These are phyloP conservation scores for Karalla daura DNA, from an alignment of 2,797 vertebrate genomes.

Conservation along the genomic window DNA sequence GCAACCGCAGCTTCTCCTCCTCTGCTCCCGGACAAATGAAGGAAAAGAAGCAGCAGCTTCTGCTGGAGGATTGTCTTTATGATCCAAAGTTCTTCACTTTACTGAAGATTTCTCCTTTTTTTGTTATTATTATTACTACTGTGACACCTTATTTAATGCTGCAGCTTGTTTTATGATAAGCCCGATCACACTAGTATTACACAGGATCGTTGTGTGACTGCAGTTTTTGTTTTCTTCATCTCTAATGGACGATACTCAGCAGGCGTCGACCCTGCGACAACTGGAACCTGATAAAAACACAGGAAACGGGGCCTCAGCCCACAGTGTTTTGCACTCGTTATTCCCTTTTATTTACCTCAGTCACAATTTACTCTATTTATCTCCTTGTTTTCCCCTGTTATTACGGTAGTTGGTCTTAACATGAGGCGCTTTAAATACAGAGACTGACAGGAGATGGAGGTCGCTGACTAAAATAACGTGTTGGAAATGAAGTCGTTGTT, in stretches of 20 bases:
- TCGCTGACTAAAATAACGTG: neutral
- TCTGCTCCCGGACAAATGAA: slow-evolving; percentile 36
- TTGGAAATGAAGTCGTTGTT: slow-evolving; percentile 1
- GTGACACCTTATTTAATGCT: slow-evolving; percentile 7
- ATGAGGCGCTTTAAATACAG: neutral
- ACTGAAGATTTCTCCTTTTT: slow-evolving; percentile 2
- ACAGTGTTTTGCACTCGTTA: neutral
- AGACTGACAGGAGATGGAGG: neutral
- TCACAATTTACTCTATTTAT: slow-evolving; percentile 20
- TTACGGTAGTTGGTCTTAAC: neutral
- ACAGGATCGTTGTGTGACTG: slow-evolving; percentile 32
- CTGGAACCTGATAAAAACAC: slow-evolving; percentile 9
- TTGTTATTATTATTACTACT: too few relatives aligned
- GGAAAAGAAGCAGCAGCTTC: neutral
- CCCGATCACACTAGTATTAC: slow-evolving; percentile 26
- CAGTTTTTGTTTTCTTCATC: slow-evolving; percentile 22
- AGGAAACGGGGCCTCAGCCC: neutral
- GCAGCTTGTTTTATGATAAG: neutral
- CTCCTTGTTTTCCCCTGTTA: slow-evolving; percentile 1
- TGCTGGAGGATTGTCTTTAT: neutral
- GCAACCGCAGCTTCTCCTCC: slow-evolving; percentile 11
- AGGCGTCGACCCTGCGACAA: neutral
- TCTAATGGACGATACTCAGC: slow-evolving; percentile 12
- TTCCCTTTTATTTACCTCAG: slow-evolving; percentile 22
- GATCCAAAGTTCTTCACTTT: slow-evolving; percentile 19